Percentiles rank a stretch among this genome's conserved stretches.
These are phyloP conservation scores for Silurus aristotelis DNA, from an alignment of 2,797 vertebrate species.

Conservation along the genomic window DNA sequence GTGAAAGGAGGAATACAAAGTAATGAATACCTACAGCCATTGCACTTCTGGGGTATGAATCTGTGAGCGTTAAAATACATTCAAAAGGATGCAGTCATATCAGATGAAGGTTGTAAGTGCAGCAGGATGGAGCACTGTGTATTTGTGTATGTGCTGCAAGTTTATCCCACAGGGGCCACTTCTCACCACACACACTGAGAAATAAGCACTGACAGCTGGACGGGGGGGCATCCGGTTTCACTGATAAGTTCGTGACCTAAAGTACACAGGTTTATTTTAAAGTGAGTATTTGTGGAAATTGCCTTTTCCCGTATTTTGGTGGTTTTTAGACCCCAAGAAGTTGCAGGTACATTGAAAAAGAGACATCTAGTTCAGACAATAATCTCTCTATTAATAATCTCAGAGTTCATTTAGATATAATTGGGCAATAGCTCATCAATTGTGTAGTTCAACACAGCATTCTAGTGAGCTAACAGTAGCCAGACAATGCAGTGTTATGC, in stretches of 20 bases:
- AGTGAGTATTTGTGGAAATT: slow-evolving; percentile 8
- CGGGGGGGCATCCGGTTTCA: slow-evolving; percentile 1
- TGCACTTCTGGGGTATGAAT: background rate
- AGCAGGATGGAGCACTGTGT: slow-evolving; percentile 5
- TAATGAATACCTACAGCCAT: background rate
- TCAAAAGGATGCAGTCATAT: slow-evolving; percentile 31
- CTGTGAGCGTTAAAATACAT: slow-evolving; percentile 39
- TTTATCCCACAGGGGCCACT: slow-evolving; percentile 7
- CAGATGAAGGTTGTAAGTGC: slow-evolving; percentile 4
- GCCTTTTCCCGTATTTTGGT: slow-evolving; percentile 4
- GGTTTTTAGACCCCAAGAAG: background rate
- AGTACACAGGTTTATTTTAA: slow-evolving; percentile 24
- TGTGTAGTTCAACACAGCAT: background rate
- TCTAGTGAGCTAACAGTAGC: background rate
- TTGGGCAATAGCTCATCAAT: background rate
- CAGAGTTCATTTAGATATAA: background rate
- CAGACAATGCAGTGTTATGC: background rate
- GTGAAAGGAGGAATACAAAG: background rate
- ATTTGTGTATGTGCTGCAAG: slow-evolving; percentile 22
- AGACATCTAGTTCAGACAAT: background rate
- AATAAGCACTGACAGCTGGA: slow-evolving; percentile 30
- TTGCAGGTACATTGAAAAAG: background rate
- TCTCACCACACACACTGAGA: slow-evolving; percentile 35
- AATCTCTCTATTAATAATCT: background rate
- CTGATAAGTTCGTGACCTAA: slow-evolving; percentile 25